Evolutionary conservation across 1,140 invertebrate genomes (phyloP), one percentile per base, ranked within the genome.

Genomic region (Trachelipus rathkii): DNA sequence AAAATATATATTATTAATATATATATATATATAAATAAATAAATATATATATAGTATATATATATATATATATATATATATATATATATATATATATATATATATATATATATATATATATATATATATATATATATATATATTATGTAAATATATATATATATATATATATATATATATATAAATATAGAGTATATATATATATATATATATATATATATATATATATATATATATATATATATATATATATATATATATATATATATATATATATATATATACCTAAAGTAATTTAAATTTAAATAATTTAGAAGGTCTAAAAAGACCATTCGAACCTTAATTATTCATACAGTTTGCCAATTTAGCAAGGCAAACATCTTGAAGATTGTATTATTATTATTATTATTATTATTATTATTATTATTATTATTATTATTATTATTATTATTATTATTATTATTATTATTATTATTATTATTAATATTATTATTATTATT

Each of bases 31-130:
- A 67, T 67, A 15, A 10, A 67, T 67, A 67, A 10, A 67, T 13
- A 13, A n/a, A n/a, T 33, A 33, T 67, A 67, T 67, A 67, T 67
- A 10, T 10, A 10, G 13, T 67, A 67, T 67, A 67, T 67, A 67
- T 67, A 15, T 67, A 67, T 67, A 15, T 15, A 67, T 67, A 15
- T 67, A 67, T 67, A 67, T 67, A 67, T 13, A 13, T 67, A 67
- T 67, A 13, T 67, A 67, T 67, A 67, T 67, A 67, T 67, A 67
- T 67, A 67, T 67, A 67, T 13, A 67, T 67, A 15, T 67, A 67
- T 67, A 67, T 67, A 67, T 67, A 67, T 67, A 67, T 67, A 67
- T 67, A 15, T 67, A 67, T 67, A 67, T 67, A 67, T 67, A 67
- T 67, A 67, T 67, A 11, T 67, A 67, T 67, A 67, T 67, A 67